Base-by-base conservation (phyloP, 2,113 vertebrate species). In the Nothocercus julius region DNA sequence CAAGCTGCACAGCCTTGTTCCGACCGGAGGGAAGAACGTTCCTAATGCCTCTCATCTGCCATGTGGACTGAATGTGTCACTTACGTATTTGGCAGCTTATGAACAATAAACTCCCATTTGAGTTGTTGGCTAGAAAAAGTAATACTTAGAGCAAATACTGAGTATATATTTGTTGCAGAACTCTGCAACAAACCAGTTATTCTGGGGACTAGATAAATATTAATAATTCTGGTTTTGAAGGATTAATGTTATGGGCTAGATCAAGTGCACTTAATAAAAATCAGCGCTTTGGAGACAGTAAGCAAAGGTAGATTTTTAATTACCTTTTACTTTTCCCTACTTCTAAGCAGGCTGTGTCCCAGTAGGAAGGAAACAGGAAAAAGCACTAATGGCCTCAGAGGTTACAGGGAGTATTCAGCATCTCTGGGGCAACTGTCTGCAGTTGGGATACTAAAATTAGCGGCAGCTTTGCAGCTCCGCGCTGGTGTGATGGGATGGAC, bases 1-100 rank as follows among this genome's bases (percentile, higher is more conserved):
- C 21, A 7, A 42, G 14, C 40, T 8, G 3, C 6, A 1, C 24
- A 80, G 58, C 81, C 88, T 84, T 69, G 0, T 96, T 96, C 92
- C 85, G 92, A 22, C 73, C 10, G 88, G 25, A 81, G 73, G 69
- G 85, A 84, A 89, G 36, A 51, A 61, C 90, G 67, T 58, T 93
- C n/a, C 76, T 66, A 40, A 73, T 90, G 92, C 86, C 90, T 96
- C 74, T 84, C 88, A 88, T 94, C 84, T 94, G 69, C 92, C 92
- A 92, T 92, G 90, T 93, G 95, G 95, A 95, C 93, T 95, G 87
- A 95, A 96, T 94, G 85, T 96, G 96, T 96, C 96, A 92, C 85
- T 92, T 73, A 2, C 86, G 44, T 20, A 12, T 82, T 64, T 90
- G 70, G 87, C 77, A 95, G 85, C 95, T 96, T 73, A 73, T 92